These are phyloP conservation scores for Ochlodes sylvanus DNA, from an alignment of 2,888 invertebrate genomes.

Conservation along the genomic window DNA sequence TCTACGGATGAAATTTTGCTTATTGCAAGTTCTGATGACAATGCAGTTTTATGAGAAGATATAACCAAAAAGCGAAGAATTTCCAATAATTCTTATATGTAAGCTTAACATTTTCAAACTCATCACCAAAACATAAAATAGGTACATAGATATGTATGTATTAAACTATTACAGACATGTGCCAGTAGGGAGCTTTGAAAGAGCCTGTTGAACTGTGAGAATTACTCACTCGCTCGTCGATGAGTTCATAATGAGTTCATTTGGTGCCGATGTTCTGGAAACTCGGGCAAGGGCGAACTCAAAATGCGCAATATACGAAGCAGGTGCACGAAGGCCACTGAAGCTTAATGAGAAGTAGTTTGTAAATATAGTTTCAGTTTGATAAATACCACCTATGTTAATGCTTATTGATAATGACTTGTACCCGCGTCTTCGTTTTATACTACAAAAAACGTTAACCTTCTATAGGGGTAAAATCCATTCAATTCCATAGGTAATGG, in stretches of 20 bases:
- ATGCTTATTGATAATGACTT: too few species aligned
- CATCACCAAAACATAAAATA: background rate
- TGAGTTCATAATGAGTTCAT: constrained; percentile 68
- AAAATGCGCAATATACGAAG: constrained; percentile 22
- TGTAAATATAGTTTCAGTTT: constrained; percentile 19
- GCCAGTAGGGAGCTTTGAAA: constrained; percentile 66
- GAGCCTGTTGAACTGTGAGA: constrained; percentile 71
- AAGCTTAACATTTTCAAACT: background rate
- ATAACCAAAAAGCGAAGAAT: too few species aligned
- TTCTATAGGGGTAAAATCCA: too few species aligned
- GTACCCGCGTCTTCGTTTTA: too few species aligned
- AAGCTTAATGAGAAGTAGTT: constrained; percentile 1
- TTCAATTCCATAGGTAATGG: too few species aligned
- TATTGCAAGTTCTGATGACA: too few species aligned
- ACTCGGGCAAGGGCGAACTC: constrained; percentile 74
- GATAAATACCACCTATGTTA: background rate
- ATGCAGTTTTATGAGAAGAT: too few species aligned
- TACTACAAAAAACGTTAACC: too few species aligned
- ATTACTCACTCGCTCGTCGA: constrained; percentile 62
- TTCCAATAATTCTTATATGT: too few species aligned
- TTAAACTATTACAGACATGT: background rate
- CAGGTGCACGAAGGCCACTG: constrained; percentile 17
- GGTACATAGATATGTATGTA: too few species aligned
- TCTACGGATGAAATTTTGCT: too few species aligned
- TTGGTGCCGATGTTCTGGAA: constrained; percentile 71